Evolutionary conservation across 2,888 invertebrate species (phyloP), one percentile per base, ranked within the genome.

Genomic region (Brassicogethes aeneus): DNA sequence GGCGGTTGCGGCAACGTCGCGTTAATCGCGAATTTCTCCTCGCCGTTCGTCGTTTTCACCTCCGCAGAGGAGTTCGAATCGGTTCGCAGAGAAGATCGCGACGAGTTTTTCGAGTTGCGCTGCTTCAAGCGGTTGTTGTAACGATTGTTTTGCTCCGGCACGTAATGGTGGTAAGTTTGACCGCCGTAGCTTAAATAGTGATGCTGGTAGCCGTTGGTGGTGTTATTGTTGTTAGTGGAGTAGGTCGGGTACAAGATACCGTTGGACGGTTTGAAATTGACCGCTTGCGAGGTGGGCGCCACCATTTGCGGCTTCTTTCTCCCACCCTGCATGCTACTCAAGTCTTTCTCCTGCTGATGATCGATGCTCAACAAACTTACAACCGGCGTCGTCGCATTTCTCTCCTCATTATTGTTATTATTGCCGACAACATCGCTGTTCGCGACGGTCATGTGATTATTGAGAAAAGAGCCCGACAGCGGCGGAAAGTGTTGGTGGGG

Each of bases 261-360:
- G 10, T 12, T 12, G 32, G 8, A 5, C 14, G 10, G 14, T 10
- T 8, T 3, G 10, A 13, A 5, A 12, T 8, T 12, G 10, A 7
- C 5, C 10, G 5, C 5, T 23, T 23, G 10, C 10, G 5, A 23
- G 5, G 5, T 23, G 2, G 45, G 45, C 15, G 34, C 36, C 1
- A 48, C 47, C 42, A 57, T 60, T n/a, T n/a, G n/a, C n/a, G n/a
- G n/a, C n/a, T n/a, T n/a, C n/a, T n/a, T n/a, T 5, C 67, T 55
- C 14, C 68, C 68, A 37, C 67, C 60, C 43, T 66, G 65, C 66
- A 68, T 62, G 34, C 68, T 62, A 23, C 55, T 57, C 37, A 56
- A 54, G 47, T 68, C 68, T 43, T 62, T 66, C 48, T 67, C 68
- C 47, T 65, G 64, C 30, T 62, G 64, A 31, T 64, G 59, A 38